Base-by-base conservation (phyloP, 2,888 invertebrate species). In the Falcaria lacertinaria region DNA sequence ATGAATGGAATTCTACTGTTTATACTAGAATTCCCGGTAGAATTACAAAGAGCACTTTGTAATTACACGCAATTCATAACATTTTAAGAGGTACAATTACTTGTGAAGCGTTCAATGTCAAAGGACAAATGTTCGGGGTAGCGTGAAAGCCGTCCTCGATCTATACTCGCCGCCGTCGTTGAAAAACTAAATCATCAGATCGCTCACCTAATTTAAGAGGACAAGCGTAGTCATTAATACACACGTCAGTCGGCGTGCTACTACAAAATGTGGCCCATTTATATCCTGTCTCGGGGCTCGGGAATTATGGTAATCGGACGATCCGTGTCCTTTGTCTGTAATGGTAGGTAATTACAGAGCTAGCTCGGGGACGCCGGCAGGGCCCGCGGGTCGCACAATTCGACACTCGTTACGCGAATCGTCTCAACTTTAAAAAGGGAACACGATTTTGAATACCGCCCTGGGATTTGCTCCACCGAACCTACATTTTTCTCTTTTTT, bases 301-400 rank as follows among this genome's bases (percentile, higher is more conserved):
- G 85, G 86, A 86, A 86, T 88, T 88, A 89, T 88, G 88, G 83
- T 89, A 89, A 88, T 88, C 86, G 84, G 83, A 74, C 81, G 82
- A 84, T 81, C 79, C 85, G 80, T 82, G 86, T 87, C 88, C 87
- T 86, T 88, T 87, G 88, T 88, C 86, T 83, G 81, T 89, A 88
- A 89, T 88, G 88, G 85, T 73, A 72, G 86, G 87, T 87, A 88
- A 89, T 89, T 89, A 88, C 86, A 62, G 75, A 74, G 77, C 74
- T 83, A 82, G 83, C 87, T 85, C 82, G 73, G 75, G 85, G 75
- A 78, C 78, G 64, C 66, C 60, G 65, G 54, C 71, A 72, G 75
- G 80, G 74, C 71, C 78, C 80, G 73, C 56, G 66, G 79, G 74
- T 73, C 70, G 68, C 79, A 74, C 79, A 80, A 83, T 86, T 87